Base-by-base conservation (phyloP, 2,888 invertebrate species). In the Macrosiphum euphorbiae region DNA sequence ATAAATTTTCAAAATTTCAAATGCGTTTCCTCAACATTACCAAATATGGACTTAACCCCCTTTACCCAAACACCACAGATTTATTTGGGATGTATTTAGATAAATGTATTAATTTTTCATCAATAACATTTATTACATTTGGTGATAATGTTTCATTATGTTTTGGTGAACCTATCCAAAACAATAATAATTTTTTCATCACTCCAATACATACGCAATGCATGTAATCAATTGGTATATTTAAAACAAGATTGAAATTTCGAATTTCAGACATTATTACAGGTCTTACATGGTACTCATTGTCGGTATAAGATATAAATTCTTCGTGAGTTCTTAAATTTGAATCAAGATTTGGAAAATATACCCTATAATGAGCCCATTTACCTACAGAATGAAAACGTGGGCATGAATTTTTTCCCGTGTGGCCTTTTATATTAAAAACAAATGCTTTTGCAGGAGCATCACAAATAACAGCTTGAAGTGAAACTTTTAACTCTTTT, bases 141-240 rank as follows among this genome's bases (percentile, higher is more conserved):
- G n/a, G n/a, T 50, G 87, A 35, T 35, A 87, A 16, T 87, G 87
- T 84, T 20, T 52, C n/a, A 11, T 20, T 13, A 87, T 50, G 50
- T 52, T 87, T 52, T n/a, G 28, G 28, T n/a, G 50, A 16, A 13
- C 87, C 87, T n/a, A n/a, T 87, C 52, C 52, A 87, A n/a, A 87
- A 52, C 50, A 87, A 87, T 0, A 87, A n/a, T 52, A 87, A 35
- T 52, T 87, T 87, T 87, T 86, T 87, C 87, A 95, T 95, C 16
- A 95, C 95, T 7, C 95, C 95, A 47, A 95, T 94, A 85, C 95
- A 95, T 20, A 95, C 94, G 13, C 95, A 92, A 92, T 95, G 96
- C 95, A 95, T 95, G 78, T 95, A 95, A 78, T 95, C 95, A 44
- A 94, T 85, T 11, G 94, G 92, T 52, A 95, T 92, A 95, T 93